A percentile compares a stretch with the other conserved stretches of the same genome.
These are phyloP conservation scores for Scolopax mira DNA, from an alignment of 2,113 vertebrate species.

Conservation along the genomic window DNA sequence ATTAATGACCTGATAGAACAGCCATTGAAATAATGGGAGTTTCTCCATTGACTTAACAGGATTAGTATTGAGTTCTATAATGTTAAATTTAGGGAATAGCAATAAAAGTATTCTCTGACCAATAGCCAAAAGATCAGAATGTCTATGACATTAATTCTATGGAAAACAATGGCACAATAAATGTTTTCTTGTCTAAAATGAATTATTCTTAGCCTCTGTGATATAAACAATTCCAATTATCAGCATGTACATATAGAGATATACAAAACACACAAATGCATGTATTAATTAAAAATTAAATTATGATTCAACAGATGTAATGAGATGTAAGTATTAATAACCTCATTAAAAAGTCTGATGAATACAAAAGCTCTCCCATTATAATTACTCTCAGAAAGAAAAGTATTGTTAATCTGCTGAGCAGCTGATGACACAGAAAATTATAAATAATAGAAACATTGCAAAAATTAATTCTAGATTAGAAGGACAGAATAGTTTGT, in stretches of 20 bases:
- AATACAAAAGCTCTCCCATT: constrained; percentile 52
- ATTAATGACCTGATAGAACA: background rate
- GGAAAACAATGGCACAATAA: background rate
- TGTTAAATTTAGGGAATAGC: background rate
- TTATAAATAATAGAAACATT: constrained; percentile 62
- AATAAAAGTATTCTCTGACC: background rate
- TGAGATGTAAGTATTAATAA: constrained; percentile 61
- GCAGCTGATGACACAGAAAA: constrained; percentile 64
- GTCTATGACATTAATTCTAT: background rate
- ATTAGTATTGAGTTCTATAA: background rate
- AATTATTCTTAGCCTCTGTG: background rate
- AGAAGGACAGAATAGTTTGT: constrained; percentile 34
- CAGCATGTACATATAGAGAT: background rate
- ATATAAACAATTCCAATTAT: constrained; percentile 4
- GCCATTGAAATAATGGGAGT: background rate
- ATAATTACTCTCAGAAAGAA: constrained; percentile 46
- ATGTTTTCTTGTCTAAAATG: background rate
- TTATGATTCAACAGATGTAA: constrained; percentile 51
- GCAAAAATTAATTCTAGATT: constrained; percentile 61
- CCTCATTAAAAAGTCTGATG: constrained; percentile 60
- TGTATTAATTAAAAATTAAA: constrained; percentile 55
- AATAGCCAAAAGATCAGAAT: background rate
- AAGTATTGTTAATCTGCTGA: constrained; percentile 56
- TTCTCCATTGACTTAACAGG: background rate
- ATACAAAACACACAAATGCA: constrained; percentile 19